Evolutionary conservation across 2,888 invertebrate species (phyloP).

Genomic region (Lasius fuliginosus): DNA sequence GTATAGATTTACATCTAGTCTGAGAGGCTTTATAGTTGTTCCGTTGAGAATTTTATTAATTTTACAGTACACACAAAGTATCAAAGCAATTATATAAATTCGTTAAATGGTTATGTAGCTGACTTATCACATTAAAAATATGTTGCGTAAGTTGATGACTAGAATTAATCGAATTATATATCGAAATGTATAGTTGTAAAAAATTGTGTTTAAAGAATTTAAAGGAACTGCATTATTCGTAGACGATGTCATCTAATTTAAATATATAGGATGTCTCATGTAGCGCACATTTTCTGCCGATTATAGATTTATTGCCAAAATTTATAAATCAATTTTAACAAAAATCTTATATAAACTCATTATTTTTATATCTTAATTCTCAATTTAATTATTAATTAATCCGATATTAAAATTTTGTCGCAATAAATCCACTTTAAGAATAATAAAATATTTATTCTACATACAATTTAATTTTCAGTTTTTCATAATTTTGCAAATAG

Average conservation of each 20-base stretch:
- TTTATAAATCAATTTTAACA: background rate
- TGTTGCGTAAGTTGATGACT: slow-evolving; percentile 22
- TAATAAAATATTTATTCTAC: background rate
- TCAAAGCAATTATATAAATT: background rate
- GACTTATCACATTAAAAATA: background rate
- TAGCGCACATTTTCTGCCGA: slow-evolving; percentile 6
- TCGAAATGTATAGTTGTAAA: slow-evolving; percentile 39
- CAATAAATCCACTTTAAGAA: background rate
- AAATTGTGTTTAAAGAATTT: slow-evolving; percentile 21
- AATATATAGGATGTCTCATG: slow-evolving; percentile 8
- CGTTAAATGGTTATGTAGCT: slow-evolving; percentile 28
- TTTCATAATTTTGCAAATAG: background rate
- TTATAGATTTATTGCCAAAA: background rate
- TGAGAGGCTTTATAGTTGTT: too few relatives aligned
- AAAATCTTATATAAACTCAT: background rate
- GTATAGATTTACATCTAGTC: slow-evolving; percentile 5
- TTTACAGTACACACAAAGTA: background rate
- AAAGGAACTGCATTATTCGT: slow-evolving; percentile 36
- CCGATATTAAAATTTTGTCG: background rate
- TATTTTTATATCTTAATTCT: background rate
- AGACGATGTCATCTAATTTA: slow-evolving; percentile 18
- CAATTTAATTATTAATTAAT: background rate
- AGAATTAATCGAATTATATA: slow-evolving; percentile 23
- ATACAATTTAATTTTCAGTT: background rate
- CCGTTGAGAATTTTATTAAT: slow-evolving; percentile 11